Conservation (phyloP, 1,140 invertebrate species). For the Spodoptera litura region DNA sequence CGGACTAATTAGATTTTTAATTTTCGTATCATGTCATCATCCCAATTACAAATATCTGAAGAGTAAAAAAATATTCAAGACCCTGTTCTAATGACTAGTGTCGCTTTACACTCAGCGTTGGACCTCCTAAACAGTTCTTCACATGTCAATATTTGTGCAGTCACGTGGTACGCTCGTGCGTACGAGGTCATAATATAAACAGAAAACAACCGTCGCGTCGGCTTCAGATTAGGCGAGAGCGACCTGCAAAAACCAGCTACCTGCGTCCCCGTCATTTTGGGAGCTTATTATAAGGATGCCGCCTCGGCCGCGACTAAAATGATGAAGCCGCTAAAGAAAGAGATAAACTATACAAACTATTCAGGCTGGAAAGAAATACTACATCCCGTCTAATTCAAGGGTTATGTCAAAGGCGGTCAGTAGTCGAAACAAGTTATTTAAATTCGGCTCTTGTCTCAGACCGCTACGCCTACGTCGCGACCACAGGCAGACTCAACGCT, state of each 20-base stretch:
- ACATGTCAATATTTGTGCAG: constrained; percentile 35
- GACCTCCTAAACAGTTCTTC: constrained; percentile 33
- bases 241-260: constrained; percentile 78
- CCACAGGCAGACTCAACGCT: constrained; percentile 31
- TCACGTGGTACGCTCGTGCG: constrained; percentile 64
- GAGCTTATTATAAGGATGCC: constrained; percentile 65
- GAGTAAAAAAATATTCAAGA: neutral
- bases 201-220: constrained; percentile 63
- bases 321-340: constrained; percentile 60
- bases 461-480: constrained; percentile 66
- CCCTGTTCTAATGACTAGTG: neutral
- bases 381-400: constrained; percentile 68
- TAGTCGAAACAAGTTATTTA: constrained; percentile 82
- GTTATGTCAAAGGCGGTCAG: constrained; percentile 76
- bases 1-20: too few species aligned
- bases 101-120: constrained; percentile 15
- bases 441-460: constrained; percentile 71
- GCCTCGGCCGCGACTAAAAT: constrained; percentile 66
- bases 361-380: constrained; percentile 61
- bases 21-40: too few species aligned
- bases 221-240: constrained; percentile 70
- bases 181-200: constrained; percentile 63
- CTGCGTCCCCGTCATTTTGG: constrained; percentile 68
- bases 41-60: too few species aligned
- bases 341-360: constrained; percentile 48